Evolutionary conservation across 2,888 invertebrate genomes (phyloP), one percentile per base, ranked within the genome.

Genomic region (Saturnia pavonia): DNA sequence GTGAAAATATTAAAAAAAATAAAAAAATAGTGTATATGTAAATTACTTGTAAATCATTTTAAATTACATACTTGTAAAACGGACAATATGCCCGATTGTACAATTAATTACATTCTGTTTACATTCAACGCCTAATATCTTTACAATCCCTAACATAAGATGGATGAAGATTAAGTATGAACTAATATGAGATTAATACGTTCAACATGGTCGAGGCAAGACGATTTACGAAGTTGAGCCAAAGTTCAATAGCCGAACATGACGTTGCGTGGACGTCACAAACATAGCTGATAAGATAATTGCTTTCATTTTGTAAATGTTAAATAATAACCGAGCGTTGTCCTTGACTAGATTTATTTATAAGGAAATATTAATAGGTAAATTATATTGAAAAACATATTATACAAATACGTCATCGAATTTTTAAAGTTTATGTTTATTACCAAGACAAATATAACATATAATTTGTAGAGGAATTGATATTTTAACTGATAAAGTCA

Each of bases 221-320:
- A 42, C 51, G 80, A 81, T 82, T 80, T 80, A 79, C 77, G 66
- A 74, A 75, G 74, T 69, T 80, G 75, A 83, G 77, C 80, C 72
- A 79, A 54, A 77, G 83, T 85, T 85, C 82, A 84, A 82, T 78
- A 85, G 73, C 79, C 81, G 74, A 72, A 69, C 69, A 74, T 85
- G 84, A 85, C 85, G 84, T 80, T 71, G 73, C 57, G 74, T 72
- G 67, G 74, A 76, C 82, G 84, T 83, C 80, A 78, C 70, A 69
- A n/a, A 48, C 51, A 42, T 63, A 51, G 25, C 63, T 67, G 70
- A 71, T 71, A 71, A 71, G 63, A 65, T 68, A 71, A 71, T 68
- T 71, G 45, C 67, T 68, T 68, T 71, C 68, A 68, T 68, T 51
- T 71, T 65, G 65, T 69, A 63, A 40, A 48, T 51, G 48, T 65